Conservation (phyloP, 2,113 vertebrate species). For the Machaerirhynchus nigripectus region DNA sequence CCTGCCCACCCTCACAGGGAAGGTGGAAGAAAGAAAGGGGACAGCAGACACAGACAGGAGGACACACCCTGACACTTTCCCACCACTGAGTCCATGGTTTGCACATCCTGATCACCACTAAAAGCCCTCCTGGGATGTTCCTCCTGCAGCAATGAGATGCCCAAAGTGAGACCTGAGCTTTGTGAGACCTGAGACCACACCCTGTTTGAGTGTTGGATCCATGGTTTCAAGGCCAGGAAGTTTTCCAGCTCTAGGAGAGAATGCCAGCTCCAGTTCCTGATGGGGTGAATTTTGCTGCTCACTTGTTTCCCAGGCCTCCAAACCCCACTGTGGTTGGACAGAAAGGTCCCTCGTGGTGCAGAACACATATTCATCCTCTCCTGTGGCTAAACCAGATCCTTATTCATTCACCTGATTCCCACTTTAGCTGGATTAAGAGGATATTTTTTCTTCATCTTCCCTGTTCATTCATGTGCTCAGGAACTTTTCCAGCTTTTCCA, state of each 20-base stretch:
- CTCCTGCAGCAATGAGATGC: not conserved
- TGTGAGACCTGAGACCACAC: too few relatives aligned
- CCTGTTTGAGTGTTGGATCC: fast-evolving
- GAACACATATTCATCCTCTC: not conserved
- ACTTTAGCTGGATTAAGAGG: not conserved
- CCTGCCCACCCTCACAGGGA: not conserved
- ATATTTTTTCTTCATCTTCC: not conserved
- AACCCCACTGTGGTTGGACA: not conserved
- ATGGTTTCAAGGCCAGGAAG: not conserved
- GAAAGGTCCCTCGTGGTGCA: not conserved
- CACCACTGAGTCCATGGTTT: not conserved
- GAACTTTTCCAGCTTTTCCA: not conserved
- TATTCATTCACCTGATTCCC: not conserved
- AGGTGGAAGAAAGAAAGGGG: not conserved
- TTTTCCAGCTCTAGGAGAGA: not conserved
- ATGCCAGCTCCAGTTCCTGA: not conserved
- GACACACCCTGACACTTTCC: not conserved
- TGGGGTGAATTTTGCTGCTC: not conserved
- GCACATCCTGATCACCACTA: fast-evolving
- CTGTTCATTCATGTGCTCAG: not conserved
- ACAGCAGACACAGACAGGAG: not conserved
- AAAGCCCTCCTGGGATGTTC: not conserved
- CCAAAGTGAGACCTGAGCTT: not conserved
- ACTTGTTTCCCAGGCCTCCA: not conserved
- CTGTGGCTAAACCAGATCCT: not conserved